Base-by-base conservation (phyloP, 2,888 invertebrate genomes). In the Biston betularia region DNA sequence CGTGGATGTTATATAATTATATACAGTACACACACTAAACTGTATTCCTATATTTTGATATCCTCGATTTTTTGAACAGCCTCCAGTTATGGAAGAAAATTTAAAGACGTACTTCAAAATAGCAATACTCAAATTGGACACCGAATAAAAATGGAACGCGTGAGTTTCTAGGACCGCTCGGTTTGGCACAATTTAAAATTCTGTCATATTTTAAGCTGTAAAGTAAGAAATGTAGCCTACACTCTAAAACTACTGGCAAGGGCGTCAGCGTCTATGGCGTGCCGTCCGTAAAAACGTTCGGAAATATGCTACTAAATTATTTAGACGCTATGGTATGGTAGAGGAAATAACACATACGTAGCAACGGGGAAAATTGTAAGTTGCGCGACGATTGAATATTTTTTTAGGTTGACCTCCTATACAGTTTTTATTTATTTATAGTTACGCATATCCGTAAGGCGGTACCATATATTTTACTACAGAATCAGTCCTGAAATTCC, bases 291-390 rank as follows among this genome's bases (percentile, higher is more conserved):
- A 62, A 52, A 55, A 62, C 48, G 54, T 55, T 40, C 48, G 46
- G 62, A 62, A 40, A 62, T 48, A 62, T 48, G 42, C 24, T 44
- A 46, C 49, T 44, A 55, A 49, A 68, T 65, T 50, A 63, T 59
- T 58, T 58, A 49, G 49, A 54, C 44, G 52, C 34, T 48, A 35
- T 44, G 44, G 62, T 46, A 49, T 9, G 44, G 12, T 11, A 49
- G n/a, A 40, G 49, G 64, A 58, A 58, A 52, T 56, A 10, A 35
- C n/a, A 4, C 24, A 54, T 11, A 40, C 49, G 58, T 48, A 38
- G 40, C 35, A 24, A 12, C 12, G 15, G 48, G 38, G 48, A 56
- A 59, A 54, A 50, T 33, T 58, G 1, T 12, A 42, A n/a, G 24
- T 24, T 11, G 8, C 9, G 14, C 1, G n/a, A 33, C 42, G 24